Base-by-base conservation (phyloP, 2,113 vertebrate genomes). In the Thalassarche chlororhynchos region DNA sequence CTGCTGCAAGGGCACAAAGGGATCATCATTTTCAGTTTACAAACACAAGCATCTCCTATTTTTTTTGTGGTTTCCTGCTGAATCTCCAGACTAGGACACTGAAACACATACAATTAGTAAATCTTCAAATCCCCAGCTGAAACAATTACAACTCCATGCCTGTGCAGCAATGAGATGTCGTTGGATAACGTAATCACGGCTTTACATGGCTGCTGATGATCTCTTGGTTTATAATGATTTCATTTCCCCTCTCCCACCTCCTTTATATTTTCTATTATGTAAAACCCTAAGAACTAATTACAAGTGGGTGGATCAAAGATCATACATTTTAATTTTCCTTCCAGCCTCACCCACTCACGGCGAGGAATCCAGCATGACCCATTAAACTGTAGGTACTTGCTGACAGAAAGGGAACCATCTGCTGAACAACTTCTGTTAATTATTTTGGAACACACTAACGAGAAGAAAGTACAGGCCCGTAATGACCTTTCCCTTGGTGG, bases 391-490 rank as follows among this genome's bases (percentile, higher is more conserved):
- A 98, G 98, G 98, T 98, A 97, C 98, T 98, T 95, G 98, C 98
- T 98, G 98, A 98, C 98, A 99, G 98, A 98, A 98, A 98, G 97
- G 97, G 98, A 98, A 98, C 97, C 98, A 98, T 98, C 98, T 98
- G 98, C 96, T 97, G 97, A 98, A 98, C 95, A 94, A 98, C 97
- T 98, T 98, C 97, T 98, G 97, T 97, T 98, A 98, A 98, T 98
- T 98, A 98, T 96, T 96, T 98, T 98, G 97, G 98, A 98, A 98
- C 96, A 94, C 87, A 49, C 90, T 94, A 96, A 97, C 36, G 28
- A 97, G 97, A 98, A 97, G 96, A 98, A 97, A 98, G 97, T 95
- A 95, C 97, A 97, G 97, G 96, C 95, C 96, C 10, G 85, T 98
- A 98, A 98, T 98, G 98, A 98, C 98, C 98, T 98, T 98, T 98